These are phyloP conservation scores for Hemiprocne comata DNA, from an alignment of 2,113 vertebrate species.

Conservation along the genomic window DNA sequence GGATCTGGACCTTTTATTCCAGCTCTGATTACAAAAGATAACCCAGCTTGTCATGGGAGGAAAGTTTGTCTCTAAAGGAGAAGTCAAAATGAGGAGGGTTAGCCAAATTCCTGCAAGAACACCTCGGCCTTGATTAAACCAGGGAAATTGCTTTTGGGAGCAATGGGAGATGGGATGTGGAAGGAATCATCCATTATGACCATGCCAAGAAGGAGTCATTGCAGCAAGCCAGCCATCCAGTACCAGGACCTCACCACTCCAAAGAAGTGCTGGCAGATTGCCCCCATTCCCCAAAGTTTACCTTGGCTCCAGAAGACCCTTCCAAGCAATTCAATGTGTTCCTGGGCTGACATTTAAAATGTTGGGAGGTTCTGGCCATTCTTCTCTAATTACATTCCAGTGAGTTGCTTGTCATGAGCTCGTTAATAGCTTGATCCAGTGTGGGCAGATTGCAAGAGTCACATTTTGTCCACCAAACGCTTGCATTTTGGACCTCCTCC, in stretches of 20 bases:
- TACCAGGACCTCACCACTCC: neutral
- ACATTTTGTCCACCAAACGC: neutral
- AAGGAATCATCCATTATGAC: neutral
- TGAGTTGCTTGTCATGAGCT: neutral
- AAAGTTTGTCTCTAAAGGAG: neutral
- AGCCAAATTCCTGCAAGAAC: neutral
- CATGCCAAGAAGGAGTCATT: neutral
- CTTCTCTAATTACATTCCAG: neutral
- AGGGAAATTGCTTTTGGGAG: neutral
- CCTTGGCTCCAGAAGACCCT: conserved; percentile 30
- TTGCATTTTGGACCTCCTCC: neutral
- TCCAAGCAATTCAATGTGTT: neutral
- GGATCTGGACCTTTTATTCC: neutral
- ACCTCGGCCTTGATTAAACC: neutral
- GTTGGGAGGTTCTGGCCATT: neutral
- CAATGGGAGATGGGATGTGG: neutral
- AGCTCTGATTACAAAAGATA: neutral
- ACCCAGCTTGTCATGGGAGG: fast-evolving
- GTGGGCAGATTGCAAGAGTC: neutral
- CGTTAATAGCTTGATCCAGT: neutral
- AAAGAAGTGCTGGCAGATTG: neutral
- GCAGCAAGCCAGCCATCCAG: fast-evolving
- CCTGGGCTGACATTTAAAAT: conserved; percentile 3
- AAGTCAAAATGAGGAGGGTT: neutral
- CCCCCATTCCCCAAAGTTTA: neutral